A percentile compares a stretch with the other conserved stretches of the same genome.
Conservation (phyloP, 2,113 vertebrate species). For the Tachuris rubrigastra region DNA sequence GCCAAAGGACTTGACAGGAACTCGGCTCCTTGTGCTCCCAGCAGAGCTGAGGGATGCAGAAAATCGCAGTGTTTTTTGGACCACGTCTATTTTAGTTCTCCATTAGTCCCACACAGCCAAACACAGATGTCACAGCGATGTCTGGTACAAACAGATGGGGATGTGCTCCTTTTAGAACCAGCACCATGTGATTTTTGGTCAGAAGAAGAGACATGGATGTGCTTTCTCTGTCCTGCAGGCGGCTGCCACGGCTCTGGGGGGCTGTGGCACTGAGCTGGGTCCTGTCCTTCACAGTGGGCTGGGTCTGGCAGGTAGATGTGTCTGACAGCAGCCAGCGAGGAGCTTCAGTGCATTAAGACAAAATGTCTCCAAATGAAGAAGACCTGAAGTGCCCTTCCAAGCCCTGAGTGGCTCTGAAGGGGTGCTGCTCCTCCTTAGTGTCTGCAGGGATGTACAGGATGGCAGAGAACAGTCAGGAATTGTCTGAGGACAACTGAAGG, state of each 20-base stretch:
- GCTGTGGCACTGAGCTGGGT: background rate
- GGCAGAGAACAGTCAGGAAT: background rate
- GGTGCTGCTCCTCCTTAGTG: background rate
- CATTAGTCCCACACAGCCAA: background rate
- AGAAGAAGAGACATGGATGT: background rate
- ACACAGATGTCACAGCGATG: background rate
- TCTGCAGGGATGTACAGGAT: background rate
- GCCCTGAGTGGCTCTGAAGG: background rate
- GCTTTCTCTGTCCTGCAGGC: background rate
- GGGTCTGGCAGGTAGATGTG: constrained; percentile 44
- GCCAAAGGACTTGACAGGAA: background rate
- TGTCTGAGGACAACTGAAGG: background rate
- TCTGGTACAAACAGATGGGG: background rate
- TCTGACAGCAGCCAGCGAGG: background rate
- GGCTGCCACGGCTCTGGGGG: background rate
- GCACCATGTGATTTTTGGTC: background rate
- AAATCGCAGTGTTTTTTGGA: background rate
- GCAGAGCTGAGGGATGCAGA: background rate
- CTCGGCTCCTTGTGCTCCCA: background rate
- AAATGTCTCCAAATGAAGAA: background rate
- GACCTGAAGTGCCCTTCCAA: background rate
- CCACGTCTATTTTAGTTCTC: background rate
- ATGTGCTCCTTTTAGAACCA: background rate
- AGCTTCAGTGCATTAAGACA: constrained; percentile 5
- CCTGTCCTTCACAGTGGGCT: constrained; percentile 52